A percentile compares a stretch with the other conserved stretches of the same genome.
These are phyloP conservation scores for Pogonocichla stellata DNA, from an alignment of 2,113 vertebrate species.

Conservation along the genomic window DNA sequence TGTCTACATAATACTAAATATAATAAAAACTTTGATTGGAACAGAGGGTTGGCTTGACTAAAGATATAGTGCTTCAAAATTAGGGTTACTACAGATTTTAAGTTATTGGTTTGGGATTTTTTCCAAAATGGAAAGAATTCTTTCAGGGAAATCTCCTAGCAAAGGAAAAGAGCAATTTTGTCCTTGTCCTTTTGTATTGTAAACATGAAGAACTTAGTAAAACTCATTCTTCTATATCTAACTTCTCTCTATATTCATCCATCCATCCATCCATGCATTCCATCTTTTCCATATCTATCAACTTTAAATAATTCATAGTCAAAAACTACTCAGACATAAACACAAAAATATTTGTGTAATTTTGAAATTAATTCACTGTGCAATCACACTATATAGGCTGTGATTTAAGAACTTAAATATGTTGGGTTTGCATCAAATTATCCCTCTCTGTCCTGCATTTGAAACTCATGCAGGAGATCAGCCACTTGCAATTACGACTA, in stretches of 20 bases:
- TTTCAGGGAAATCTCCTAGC: neutral
- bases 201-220: neutral
- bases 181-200: neutral
- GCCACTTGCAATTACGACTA: neutral
- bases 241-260: neutral
- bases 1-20: neutral
- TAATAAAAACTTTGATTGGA: neutral
- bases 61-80: neutral
- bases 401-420: neutral
- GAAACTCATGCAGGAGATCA: neutral
- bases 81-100: neutral
- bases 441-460: neutral
- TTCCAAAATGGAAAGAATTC: neutral
- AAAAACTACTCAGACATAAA: neutral
- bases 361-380: neutral
- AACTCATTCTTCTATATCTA: neutral
- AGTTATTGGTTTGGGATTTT: neutral
- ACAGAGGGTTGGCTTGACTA: neutral
- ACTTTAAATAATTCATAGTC: neutral
- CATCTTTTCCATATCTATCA: neutral
- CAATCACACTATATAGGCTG: neutral
- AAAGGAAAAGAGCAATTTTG: neutral
- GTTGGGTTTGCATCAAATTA: neutral
- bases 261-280: fast-evolving
- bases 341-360: neutral